These are phyloP conservation scores for Harpalus rufipes DNA, from an alignment of 2,888 invertebrate genomes.

Conservation along the genomic window DNA sequence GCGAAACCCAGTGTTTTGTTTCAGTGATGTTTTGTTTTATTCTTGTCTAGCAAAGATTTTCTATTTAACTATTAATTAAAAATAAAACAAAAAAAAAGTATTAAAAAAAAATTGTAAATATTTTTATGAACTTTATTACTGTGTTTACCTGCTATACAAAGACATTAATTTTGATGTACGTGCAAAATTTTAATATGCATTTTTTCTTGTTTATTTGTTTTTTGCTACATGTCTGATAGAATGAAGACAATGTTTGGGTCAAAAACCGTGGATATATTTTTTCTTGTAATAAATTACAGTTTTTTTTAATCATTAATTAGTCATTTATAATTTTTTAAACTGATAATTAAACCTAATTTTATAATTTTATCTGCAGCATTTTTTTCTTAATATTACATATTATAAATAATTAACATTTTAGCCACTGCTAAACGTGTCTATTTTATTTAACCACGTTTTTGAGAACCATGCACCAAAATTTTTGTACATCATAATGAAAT, in stretches of 20 bases:
- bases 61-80: neutral
- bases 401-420: no score
- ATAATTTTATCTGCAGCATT: neutral
- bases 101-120: neutral
- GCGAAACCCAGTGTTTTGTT: slow-evolving; percentile 40
- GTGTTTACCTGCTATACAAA: neutral
- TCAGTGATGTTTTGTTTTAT: slow-evolving; percentile 32
- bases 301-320: neutral
- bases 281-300: neutral
- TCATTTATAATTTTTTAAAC: neutral
- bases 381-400: no score
- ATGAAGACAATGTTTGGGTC: neutral
- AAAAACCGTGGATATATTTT: neutral
- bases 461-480: no score
- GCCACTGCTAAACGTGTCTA: no score
- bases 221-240: neutral
- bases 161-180: neutral
- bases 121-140: neutral
- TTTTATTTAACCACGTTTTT: no score
- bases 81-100: no score
- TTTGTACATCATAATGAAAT: no score
- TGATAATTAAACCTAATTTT: neutral
- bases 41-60: neutral
- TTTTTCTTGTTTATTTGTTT: neutral
- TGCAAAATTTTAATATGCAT: neutral